Evolutionary conservation across 1,140 invertebrate genomes (phyloP), one percentile per base, ranked within the genome.

Genomic region (Drosophila athabasca): DNA sequence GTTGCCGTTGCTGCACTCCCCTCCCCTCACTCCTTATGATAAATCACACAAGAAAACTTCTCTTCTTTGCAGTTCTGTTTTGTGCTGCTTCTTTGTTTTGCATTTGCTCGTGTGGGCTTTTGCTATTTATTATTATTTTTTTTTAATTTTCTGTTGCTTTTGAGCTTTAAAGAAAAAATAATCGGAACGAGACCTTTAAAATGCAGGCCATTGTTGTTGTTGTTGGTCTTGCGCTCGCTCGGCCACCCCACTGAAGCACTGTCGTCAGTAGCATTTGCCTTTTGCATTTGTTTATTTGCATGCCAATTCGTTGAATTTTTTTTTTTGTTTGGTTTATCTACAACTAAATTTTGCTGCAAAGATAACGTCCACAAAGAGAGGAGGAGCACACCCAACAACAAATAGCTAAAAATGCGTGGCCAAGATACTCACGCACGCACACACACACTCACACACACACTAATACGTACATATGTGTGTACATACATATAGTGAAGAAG

Each of bases 271-370:
- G 35, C 58, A 24, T 54, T 57, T 49, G 29, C 31, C 66, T 52
- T 35, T 46, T 70, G 43, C 64, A 69, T 71, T 85, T 77, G 61
- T 84, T 77, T 84, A 77, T 85, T 85, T 85, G 64, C 49, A 64
- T 73, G 81, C 65, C 81, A 82, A 83, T 78, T 78, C 67, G 45
- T 49, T 67, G 62, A 54, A 44, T 61, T 50, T 13, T 39, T 9
- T 39, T 5, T 9, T 39, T 39, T 5, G 35, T 39, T 74, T 69
- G 57, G 65, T 69, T 70, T 69, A 62, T 84, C 75, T 69, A 66
- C 76, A 64, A 71, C 70, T 71, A 70, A 82, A 87, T 68, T 66
- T 53, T 26, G 41, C 46, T 62, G 71, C 39, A 45, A 44, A 49
- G 19, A 62, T 39, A 58, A 39, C 19, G 31, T 39, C 9, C 11